Conservation (phyloP, 2,113 vertebrate species). For the Corvus hawaiiensis region DNA sequence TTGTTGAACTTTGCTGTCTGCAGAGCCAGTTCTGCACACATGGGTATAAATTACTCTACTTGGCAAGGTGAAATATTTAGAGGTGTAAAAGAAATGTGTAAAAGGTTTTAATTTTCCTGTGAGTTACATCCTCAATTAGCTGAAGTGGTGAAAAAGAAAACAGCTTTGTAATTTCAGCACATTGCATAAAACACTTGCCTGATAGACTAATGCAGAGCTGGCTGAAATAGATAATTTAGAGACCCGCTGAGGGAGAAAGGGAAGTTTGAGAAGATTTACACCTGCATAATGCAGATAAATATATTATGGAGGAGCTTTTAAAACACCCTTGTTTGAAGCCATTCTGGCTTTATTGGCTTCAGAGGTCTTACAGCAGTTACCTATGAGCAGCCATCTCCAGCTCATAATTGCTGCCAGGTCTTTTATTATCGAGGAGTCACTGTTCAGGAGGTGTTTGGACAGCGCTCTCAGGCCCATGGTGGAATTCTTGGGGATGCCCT, state of each 20-base stretch:
- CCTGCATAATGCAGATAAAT: neutral
- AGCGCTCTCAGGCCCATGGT: neutral
- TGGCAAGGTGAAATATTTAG: neutral
- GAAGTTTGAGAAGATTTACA: neutral
- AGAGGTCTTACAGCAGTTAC: neutral
- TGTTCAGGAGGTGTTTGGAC: neutral
- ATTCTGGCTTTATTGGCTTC: neutral
- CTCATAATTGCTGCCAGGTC: neutral
- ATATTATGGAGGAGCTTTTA: neutral
- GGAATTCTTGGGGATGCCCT: neutral
- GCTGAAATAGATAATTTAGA: neutral
- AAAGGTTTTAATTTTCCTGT: neutral
- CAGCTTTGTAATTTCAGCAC: neutral
- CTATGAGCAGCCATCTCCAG: neutral
- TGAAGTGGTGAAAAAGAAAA: neutral
- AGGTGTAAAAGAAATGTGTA: neutral
- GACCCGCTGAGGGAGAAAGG: neutral
- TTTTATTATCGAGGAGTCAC: neutral
- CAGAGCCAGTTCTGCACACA: neutral
- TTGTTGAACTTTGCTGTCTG: neutral
- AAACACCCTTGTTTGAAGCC: neutral
- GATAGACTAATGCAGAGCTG: neutral
- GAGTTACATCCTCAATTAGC: constrained; percentile 26
- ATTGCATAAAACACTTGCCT: neutral
- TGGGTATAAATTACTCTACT: neutral